Conservation (phyloP, 2,797 vertebrate species). For the Cynodonichthys magdalenae region DNA sequence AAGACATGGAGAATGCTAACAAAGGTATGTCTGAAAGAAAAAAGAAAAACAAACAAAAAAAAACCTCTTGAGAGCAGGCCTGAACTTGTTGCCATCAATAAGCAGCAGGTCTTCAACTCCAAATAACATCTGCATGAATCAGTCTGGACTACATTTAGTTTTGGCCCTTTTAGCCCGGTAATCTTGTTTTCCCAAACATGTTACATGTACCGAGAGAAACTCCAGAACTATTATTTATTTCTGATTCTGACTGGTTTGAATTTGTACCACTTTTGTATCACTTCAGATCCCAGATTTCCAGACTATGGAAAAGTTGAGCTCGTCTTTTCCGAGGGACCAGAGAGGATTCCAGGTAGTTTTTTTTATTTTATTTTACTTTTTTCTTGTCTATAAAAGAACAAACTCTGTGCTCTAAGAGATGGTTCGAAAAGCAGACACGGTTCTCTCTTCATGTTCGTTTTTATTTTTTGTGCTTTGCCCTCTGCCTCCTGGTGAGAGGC, state of each 20-base stretch:
- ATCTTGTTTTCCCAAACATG: constrained; percentile 56
- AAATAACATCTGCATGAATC: constrained; percentile 25
- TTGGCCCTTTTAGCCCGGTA: constrained; percentile 41
- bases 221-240: constrained; percentile 18
- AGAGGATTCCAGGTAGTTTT: constrained; percentile 88
- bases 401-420: neutral
- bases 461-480: constrained; percentile 20
- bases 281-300: constrained; percentile 91
- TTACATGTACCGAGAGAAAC: constrained; percentile 33
- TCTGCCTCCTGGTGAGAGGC: constrained; percentile 54
- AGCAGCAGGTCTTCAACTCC: constrained; percentile 30
- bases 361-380: neutral
- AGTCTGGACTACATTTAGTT: constrained; percentile 54
- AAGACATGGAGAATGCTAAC: constrained; percentile 90
- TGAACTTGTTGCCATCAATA: constrained; percentile 11
- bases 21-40: constrained; percentile 78
- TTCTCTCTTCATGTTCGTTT: constrained; percentile 26
- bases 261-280: constrained; percentile 45
- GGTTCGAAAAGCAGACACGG: constrained; percentile 27
- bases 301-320: constrained; percentile 92
- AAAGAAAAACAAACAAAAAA: constrained; percentile 4
- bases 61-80: constrained; percentile 29
- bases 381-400: neutral
- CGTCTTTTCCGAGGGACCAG: constrained; percentile 91
- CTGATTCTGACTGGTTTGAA: constrained; percentile 12